Evolutionary conservation across 2,888 invertebrate species (phyloP), one percentile per base, ranked within the genome.

Genomic region (Cheilosia variabilis): DNA sequence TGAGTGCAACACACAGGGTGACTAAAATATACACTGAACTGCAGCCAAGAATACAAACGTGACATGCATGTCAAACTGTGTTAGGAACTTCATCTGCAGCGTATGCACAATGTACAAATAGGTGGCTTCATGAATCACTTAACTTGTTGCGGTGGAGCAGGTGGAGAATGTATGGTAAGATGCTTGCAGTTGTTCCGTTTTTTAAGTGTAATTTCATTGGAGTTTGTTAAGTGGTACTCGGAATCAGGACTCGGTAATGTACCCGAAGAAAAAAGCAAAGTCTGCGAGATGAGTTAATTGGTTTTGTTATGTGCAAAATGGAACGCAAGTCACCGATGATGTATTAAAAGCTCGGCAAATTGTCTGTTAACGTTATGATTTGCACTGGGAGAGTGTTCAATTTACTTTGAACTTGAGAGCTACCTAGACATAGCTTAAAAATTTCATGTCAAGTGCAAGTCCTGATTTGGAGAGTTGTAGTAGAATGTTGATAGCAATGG

Each of bases 41-140:
- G 37, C 55, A 53, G n/a, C 13, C n/a, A 62, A 43, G 60, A 43
- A 53, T 52, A 53, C 27, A 37, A 63, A 24, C 45, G 31, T 53
- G 75, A 47, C 66, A 73, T 63, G n/a, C 68, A 34, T 83, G 78
- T 78, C 78, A 78, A 73, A 34, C n/a, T 27, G 43, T 19, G 27
- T 53, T 47, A 6, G n/a, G 7, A 50, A 17, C 2, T 17, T 15
- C 47, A 13, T 24, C 71, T n/a, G 10, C 34, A 37, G 15, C 24
- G 5, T 50, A 6, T 60, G 41, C 6, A 9, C 45, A 45, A 45
- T 13, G 13, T 37, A 13, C 37, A 17, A 45, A 17, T 45, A 2
- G 2, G 43, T n/a, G 5, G n/a, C n/a, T n/a, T n/a, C 15, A 31
- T n/a, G 13, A 17, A 10, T 19, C 22, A 45, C 66, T 68, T 34